Conservation (phyloP, 2,797 vertebrate genomes). For the Kryptopterus vitreolus region DNA sequence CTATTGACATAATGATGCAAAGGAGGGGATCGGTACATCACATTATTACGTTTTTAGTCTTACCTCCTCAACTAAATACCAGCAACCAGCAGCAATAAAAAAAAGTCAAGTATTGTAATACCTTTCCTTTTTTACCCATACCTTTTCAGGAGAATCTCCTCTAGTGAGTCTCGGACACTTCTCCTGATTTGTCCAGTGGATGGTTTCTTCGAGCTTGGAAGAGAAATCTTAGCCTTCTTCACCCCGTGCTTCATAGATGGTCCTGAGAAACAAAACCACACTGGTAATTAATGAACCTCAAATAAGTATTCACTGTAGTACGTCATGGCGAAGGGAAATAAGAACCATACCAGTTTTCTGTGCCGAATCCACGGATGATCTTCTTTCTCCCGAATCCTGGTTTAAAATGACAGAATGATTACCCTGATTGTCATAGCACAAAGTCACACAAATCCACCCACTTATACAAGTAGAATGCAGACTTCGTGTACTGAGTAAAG, state of each 20-base stretch:
- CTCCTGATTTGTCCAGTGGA: constrained; percentile 94
- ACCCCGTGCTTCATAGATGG: constrained; percentile 78
- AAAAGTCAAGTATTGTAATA: not conserved
- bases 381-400: constrained; percentile 83
- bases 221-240: constrained; percentile 79
- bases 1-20: not conserved
- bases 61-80: not conserved
- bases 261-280: constrained; percentile 65
- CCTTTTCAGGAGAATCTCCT: constrained; percentile 95
- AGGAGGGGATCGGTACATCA: too few relatives aligned
- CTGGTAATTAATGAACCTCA: not conserved
- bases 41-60: not conserved
- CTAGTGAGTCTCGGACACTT: constrained; percentile 92
- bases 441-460: not conserved
- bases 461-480: not conserved
- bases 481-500: not conserved
- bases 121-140: too few relatives aligned
- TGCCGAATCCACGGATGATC: constrained; percentile 70
- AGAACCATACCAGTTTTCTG: constrained; percentile 77
- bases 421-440: not conserved
- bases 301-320: not conserved
- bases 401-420: not conserved
- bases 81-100: not conserved
- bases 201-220: constrained; percentile 83
- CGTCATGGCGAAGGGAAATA: not conserved